Percentiles rank a stretch among this genome's conserved stretches.
These are phyloP conservation scores for Myanophis thanlyinensis DNA, from an alignment of 2,113 vertebrate species.

Conservation along the genomic window DNA sequence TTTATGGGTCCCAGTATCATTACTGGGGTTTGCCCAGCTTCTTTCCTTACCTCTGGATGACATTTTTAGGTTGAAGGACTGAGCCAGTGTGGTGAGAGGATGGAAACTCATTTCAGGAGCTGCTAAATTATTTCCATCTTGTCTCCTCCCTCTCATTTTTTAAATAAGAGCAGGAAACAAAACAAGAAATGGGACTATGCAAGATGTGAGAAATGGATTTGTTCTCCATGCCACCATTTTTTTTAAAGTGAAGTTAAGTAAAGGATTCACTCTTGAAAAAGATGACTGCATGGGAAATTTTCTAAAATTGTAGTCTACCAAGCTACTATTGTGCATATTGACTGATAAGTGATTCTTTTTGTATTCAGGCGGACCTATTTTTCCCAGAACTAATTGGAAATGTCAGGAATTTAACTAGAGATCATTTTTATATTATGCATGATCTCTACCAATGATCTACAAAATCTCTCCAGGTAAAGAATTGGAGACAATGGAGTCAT, in stretches of 20 bases:
- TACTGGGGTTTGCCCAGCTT: neutral
- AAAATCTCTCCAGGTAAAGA: neutral
- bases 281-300: neutral
- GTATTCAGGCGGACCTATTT: neutral
- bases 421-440: neutral
- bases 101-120: neutral
- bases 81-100: neutral
- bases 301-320: neutral
- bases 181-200: neutral
- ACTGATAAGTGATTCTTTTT: neutral
- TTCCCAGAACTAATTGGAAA: neutral
- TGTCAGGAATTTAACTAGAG: neutral
- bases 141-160: neutral
- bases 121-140: neutral
- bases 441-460: neutral
- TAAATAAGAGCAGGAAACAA: neutral
- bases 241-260: neutral
- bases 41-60: neutral
- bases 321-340: neutral
- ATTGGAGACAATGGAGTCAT: too few species aligned
- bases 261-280: neutral
- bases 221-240: neutral
- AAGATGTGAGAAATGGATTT: neutral
- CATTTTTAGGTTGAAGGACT: neutral
- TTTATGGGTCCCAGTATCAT: neutral